Base-by-base conservation (phyloP, 1,140 invertebrate genomes). In the Hormaphis cornu region DNA sequence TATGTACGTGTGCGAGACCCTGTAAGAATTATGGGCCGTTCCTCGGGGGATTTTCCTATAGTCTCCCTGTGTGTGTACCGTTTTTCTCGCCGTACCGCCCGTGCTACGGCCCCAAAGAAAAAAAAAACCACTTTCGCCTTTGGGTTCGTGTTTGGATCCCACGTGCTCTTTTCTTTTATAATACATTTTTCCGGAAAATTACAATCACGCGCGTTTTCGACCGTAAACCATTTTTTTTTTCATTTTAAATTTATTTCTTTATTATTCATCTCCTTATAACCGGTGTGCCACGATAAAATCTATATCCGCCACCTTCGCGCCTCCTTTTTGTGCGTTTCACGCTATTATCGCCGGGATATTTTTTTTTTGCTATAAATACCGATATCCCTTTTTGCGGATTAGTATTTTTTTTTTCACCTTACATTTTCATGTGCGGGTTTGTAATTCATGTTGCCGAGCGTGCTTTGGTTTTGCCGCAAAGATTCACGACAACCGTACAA, bases 281-380 rank as follows among this genome's bases (percentile, higher is more conserved):
- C n/a, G n/a, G n/a, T n/a, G 22, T 9, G n/a, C 37, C 22, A 22
- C 22, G 40, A 24, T 28, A 14, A 20, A 66, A 66, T 26, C n/a
- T 22, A 42, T 30, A n/a, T 58, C 18, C 28, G 52, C 24, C 52
- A n/a, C 33, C 35, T 18, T 12, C 30, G 54, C 37, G 6, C 58
- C 8, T 37, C 59, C 26, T 48, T 66, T 66, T 26, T 44, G 59
- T 63, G 56, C 42, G n/a, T 37, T 7, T 8, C 8, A 54, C 37
- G 56, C 58, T 42, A 42, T 42, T 46, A 44, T 44, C 33, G 42
- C 59, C 44, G 44, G 42, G 59, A 66, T 66, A n/a, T n/a, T n/a
- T 66, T 63, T 35, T 48, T 48, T 66, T 18, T 14, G 26, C 40
- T 10, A 61, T 61, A 61, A 61, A 61, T 61, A 61, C 37, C 54